Evolutionary conservation across 2,113 vertebrate genomes (phyloP).

Genomic region (Agapornis roseicollis): DNA sequence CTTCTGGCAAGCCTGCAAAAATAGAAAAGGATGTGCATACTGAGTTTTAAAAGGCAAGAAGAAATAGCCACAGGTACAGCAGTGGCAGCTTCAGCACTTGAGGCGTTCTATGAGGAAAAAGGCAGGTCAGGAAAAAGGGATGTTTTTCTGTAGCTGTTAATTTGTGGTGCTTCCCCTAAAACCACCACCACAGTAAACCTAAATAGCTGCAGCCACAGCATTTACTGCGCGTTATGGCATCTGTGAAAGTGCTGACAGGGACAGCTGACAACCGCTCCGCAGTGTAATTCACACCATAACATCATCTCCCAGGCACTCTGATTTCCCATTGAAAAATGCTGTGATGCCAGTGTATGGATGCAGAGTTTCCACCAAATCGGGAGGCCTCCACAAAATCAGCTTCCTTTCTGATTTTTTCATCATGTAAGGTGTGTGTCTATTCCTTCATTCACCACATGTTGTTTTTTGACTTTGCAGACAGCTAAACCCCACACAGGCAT

Average conservation of each 20-base stretch:
- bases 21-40: neutral
- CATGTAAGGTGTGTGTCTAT: neutral
- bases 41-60: neutral
- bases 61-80: neutral
- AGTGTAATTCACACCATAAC: conserved; percentile 82
- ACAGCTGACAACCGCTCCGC: conserved; percentile 79
- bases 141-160: conserved; percentile 54
- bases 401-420: neutral
- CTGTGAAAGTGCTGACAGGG: conserved; percentile 78
- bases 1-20: neutral
- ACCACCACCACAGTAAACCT: conserved; percentile 56
- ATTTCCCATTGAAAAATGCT: conserved; percentile 80
- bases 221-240: conserved; percentile 59
- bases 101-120: neutral
- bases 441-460: neutral
- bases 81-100: neutral
- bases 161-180: conserved; percentile 55
- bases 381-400: conserved; percentile 33
- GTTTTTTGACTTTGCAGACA: neutral
- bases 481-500: neutral
- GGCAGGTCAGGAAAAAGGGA: neutral
- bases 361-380: neutral
- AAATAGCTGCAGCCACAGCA: conserved; percentile 66
- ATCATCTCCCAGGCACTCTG: conserved; percentile 79
- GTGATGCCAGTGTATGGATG: conserved; percentile 72